A percentile compares a stretch with the other conserved stretches of the same genome.
Evolutionary conservation across 2,113 vertebrate species (phyloP).

Genomic region (Enhydra lutris): DNA sequence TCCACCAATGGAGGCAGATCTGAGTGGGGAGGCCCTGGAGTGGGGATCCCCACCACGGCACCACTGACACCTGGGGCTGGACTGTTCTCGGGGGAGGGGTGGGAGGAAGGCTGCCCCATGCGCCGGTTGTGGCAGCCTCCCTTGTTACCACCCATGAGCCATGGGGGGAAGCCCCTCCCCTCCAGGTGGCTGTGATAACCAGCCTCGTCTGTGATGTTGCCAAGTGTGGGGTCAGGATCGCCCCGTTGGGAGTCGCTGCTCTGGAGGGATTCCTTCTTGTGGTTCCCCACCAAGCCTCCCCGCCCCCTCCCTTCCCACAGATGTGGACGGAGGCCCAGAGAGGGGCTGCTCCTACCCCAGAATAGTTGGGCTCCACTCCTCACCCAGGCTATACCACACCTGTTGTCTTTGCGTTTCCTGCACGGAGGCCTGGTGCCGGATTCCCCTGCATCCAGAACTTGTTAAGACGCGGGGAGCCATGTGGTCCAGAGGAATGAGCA

Average conservation of each 20-base stretch:
- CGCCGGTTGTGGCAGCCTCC: too few relatives aligned
- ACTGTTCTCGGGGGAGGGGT: accelerated
- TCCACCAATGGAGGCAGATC: background rate
- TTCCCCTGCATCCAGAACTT: accelerated
- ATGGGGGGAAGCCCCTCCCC: too few relatives aligned
- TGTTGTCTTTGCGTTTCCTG: accelerated
- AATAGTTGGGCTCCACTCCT: background rate
- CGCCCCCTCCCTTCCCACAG: background rate
- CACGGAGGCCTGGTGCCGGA: background rate
- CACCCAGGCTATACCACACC: background rate
- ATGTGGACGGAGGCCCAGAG: background rate
- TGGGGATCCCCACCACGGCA: accelerated
- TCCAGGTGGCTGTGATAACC: too few relatives aligned
- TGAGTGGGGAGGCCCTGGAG: background rate
- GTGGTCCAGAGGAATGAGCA: accelerated
- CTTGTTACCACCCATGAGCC: background rate
- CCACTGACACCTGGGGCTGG: accelerated
- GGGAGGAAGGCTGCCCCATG: background rate
- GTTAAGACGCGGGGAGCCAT: background rate
- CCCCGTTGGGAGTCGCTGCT: accelerated
- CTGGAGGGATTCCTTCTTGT: background rate
- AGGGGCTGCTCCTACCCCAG: background rate
- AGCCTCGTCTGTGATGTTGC: accelerated
- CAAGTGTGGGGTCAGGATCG: accelerated
- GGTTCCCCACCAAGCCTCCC: background rate